phyloP scores from a whole-genome alignment of 2,797 vertebrate genomes.

The Astyanax mexicanus region DNA sequence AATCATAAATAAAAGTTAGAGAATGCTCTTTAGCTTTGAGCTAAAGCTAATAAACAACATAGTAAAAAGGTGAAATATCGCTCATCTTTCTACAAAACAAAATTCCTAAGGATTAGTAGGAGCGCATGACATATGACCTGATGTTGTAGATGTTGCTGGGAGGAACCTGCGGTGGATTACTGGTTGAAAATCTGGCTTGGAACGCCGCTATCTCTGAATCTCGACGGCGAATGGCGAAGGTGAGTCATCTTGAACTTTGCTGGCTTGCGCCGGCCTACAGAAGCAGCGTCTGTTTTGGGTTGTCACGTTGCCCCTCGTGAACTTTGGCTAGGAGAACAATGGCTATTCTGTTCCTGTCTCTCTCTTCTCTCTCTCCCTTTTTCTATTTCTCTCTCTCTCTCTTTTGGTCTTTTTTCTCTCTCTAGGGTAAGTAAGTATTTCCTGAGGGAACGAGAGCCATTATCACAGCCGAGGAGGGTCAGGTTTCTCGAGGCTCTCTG shows the following conservation, averaged over 20 bases:
- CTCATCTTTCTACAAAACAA: neutral
- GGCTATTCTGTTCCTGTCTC: slow-evolving; percentile 57
- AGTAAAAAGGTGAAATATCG: neutral
- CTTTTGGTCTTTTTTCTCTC: slow-evolving; percentile 42
- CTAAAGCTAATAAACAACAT: too few relatives aligned
- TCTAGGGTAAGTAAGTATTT: slow-evolving; percentile 64
- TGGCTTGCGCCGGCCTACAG: slow-evolving; percentile 31
- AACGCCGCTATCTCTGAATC: slow-evolving; percentile 28
- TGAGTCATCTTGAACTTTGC: slow-evolving; percentile 43
- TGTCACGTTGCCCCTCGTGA: slow-evolving; percentile 59
- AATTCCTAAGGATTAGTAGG: neutral
- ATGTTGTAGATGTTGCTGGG: neutral
- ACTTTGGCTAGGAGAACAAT: slow-evolving; percentile 46
- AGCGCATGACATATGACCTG: neutral
- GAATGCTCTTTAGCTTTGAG: too few relatives aligned
- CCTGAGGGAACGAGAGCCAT: slow-evolving; percentile 57
- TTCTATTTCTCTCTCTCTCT: slow-evolving; percentile 22
- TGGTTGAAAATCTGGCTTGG: neutral
- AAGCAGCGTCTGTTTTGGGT: slow-evolving; percentile 59
- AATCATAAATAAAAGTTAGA: too few relatives aligned
- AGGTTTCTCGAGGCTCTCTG: slow-evolving; percentile 53
- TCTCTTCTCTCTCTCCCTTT: slow-evolving; percentile 29
- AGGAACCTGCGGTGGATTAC: neutral
- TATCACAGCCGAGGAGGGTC: slow-evolving; percentile 43
- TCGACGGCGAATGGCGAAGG: slow-evolving; percentile 41